Conservation (phyloP, 1,140 invertebrate genomes). For the Rhyacophila brunnea region DNA sequence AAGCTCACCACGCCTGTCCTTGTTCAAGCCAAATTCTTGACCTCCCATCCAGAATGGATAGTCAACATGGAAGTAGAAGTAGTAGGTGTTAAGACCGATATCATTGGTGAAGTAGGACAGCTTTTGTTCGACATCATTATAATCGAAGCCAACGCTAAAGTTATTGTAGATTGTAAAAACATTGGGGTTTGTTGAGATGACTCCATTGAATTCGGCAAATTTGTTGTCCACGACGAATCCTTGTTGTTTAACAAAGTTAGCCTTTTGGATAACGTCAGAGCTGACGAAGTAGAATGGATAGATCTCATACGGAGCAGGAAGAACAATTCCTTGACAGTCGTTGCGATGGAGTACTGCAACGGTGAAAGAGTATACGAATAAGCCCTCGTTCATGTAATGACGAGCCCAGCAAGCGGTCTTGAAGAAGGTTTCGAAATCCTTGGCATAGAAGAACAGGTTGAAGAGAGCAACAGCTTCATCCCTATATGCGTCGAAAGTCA, state of each 20-base stretch:
- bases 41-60: slow-evolving; percentile 67
- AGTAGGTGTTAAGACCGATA: slow-evolving; percentile 66
- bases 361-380: slow-evolving; percentile 55
- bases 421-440: slow-evolving; percentile 57
- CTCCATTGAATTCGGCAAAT: slow-evolving; percentile 36
- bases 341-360: slow-evolving; percentile 51
- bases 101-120: slow-evolving; percentile 75
- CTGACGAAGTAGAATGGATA: slow-evolving; percentile 57
- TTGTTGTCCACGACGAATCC: slow-evolving; percentile 20
- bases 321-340: slow-evolving; percentile 51
- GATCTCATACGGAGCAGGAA: slow-evolving; percentile 57
- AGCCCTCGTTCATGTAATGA: slow-evolving; percentile 52
- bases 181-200: slow-evolving; percentile 9
- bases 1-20: slow-evolving; percentile 59
- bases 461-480: slow-evolving; percentile 51
- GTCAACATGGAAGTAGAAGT: slow-evolving; percentile 65
- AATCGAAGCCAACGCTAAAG: neutral
- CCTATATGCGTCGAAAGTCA: slow-evolving; percentile 49
- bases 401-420: slow-evolving; percentile 54
- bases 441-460: slow-evolving; percentile 55
- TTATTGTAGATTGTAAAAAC: no score
- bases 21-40: slow-evolving; percentile 53
- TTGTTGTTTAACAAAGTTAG: slow-evolving; percentile 54
- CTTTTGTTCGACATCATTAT: slow-evolving; percentile 49
- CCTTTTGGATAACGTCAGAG: slow-evolving; percentile 52